A percentile compares a stretch with the other conserved stretches of the same genome.
Conservation (phyloP, 1,140 invertebrate species). For the Lordiphosa mommai region DNA sequence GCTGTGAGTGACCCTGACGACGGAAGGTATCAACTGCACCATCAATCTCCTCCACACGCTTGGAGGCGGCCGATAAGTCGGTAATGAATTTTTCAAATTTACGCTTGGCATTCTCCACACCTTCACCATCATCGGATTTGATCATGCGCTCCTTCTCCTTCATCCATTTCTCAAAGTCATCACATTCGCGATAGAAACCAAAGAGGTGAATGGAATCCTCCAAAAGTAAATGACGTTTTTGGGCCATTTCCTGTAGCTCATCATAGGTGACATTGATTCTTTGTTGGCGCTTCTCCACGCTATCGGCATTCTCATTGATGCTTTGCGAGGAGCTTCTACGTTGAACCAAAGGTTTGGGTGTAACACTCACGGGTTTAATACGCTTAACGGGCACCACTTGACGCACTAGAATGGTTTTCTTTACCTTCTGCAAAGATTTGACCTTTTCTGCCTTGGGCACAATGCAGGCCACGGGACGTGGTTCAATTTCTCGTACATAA, state of each 20-base stretch:
- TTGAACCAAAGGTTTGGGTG: conserved; percentile 80
- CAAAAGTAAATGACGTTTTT: conserved; percentile 88
- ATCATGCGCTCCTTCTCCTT: conserved; percentile 96
- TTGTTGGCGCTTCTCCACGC: conserved; percentile 90
- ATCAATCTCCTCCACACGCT: conserved; percentile 94
- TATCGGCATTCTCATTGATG: conserved; percentile 83
- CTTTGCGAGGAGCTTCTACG: conserved; percentile 69
- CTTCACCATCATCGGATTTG: conserved; percentile 88
- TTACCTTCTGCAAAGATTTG: conserved; percentile 90
- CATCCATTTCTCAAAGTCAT: conserved; percentile 99
- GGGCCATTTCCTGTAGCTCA: conserved; percentile 90
- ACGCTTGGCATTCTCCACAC: conserved; percentile 95
- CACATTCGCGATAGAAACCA: conserved; percentile 97
- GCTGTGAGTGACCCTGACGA: conserved; percentile 91
- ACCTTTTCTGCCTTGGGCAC: conserved; percentile 92
- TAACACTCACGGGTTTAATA: conserved; percentile 81
- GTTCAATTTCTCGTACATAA: conserved; percentile 96
- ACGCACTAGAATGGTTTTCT: conserved; percentile 93
- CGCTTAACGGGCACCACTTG: conserved; percentile 89
- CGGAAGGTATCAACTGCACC: conserved; percentile 92
- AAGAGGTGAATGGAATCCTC: conserved; percentile 96
- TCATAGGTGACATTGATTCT: conserved; percentile 90
- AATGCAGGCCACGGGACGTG: conserved; percentile 88
- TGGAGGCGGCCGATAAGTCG: conserved; percentile 94
- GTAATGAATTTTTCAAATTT: conserved; percentile 99